Percentiles rank a stretch among this genome's conserved stretches.
phyloP scores from a whole-genome alignment of 23 tunicate species.

The Trididemnum clinides region DNA sequence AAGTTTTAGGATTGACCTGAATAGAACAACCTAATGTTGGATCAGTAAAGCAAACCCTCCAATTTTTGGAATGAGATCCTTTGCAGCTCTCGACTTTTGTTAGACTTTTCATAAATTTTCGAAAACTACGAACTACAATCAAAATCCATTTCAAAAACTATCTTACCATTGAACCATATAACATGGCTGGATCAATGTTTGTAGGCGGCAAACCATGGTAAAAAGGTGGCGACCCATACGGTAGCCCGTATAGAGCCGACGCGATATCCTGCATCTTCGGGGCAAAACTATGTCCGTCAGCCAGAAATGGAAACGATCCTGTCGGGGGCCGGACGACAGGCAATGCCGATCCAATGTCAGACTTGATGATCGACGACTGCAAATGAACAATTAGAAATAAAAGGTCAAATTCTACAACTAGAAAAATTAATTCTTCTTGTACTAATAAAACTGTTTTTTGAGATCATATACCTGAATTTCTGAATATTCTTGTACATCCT shows the following conservation, averaged over 20 bases:
- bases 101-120: too few species aligned
- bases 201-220: background rate
- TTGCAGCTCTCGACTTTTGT: too few species aligned
- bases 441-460: too few species aligned
- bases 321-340: constrained; percentile 11
- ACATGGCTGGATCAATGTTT: background rate
- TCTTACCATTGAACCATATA: background rate
- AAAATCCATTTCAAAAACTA: background rate
- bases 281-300: constrained; percentile 29
- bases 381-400: background rate
- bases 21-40: too few species aligned
- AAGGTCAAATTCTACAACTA: too few species aligned
- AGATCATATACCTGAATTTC: too few species aligned
- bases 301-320: constrained; percentile 26
- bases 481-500: too few species aligned
- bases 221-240: constrained; percentile 9
- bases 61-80: too few species aligned
- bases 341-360: constrained; percentile 4
- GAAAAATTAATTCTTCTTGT: too few species aligned
- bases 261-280: constrained; percentile 39
- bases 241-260: constrained; percentile 44
- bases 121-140: too few species aligned
- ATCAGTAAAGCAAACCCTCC: too few species aligned
- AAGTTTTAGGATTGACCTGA: too few species aligned
- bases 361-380: background rate